These are phyloP conservation scores for Isurus oxyrinchus DNA, from an alignment of 2,113 vertebrate genomes.

Conservation along the genomic window DNA sequence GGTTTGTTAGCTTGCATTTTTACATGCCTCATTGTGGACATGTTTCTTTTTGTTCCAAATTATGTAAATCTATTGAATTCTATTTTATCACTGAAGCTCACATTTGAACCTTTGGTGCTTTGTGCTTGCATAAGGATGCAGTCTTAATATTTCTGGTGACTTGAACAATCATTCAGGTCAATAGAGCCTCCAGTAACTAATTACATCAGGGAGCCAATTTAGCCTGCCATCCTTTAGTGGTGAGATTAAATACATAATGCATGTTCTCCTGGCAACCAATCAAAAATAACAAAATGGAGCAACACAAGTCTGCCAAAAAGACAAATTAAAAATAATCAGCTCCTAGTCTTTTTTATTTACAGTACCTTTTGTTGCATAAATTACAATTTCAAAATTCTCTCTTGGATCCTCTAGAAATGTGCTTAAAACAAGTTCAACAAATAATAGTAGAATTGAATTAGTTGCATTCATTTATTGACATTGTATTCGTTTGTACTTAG, in stretches of 20 bases:
- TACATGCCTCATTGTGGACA: conserved; percentile 16
- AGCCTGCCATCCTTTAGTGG: conserved; percentile 55
- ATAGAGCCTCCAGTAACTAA: conserved; percentile 64
- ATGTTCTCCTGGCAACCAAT: conserved; percentile 51
- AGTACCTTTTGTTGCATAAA: not conserved
- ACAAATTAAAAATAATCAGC: conserved; percentile 57
- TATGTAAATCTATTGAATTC: conserved; percentile 38
- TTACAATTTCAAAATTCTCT: not conserved
- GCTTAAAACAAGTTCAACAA: conserved; percentile 6
- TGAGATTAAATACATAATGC: conserved; percentile 54
- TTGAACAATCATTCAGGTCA: conserved; percentile 63
- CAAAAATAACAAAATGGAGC: conserved; percentile 45
- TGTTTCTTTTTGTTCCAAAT: conserved; percentile 22
- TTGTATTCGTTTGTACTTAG: not conserved
- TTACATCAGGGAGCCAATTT: conserved; percentile 66
- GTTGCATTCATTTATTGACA: not conserved
- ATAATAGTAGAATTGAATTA: conserved; percentile 4
- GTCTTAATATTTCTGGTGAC: conserved; percentile 55
- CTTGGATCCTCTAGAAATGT: not conserved
- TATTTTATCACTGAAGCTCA: conserved; percentile 61
- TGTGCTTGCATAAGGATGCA: conserved; percentile 50
- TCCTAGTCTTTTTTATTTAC: conserved; percentile 47
- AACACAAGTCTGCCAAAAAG: conserved; percentile 49
- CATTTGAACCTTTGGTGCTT: conserved; percentile 53
- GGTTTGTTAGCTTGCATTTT: conserved; percentile 16